These are phyloP conservation scores for Thomomys bottae DNA, from an alignment of 2,113 vertebrate species.

Conservation along the genomic window DNA sequence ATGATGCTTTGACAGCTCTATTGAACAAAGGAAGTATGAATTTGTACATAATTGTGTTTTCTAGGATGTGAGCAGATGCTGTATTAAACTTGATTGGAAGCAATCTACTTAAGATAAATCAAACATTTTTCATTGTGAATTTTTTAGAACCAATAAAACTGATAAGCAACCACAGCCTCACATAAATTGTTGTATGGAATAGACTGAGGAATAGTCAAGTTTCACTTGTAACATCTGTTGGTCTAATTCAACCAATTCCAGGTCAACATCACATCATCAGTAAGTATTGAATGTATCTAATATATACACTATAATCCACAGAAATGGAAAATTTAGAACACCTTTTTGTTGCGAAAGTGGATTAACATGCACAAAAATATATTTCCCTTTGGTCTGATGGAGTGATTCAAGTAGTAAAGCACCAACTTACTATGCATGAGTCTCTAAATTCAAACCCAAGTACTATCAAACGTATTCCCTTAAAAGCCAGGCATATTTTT, in stretches of 20 bases:
- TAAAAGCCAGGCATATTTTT: neutral
- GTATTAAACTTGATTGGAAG: neutral
- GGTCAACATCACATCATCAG: neutral
- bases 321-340: too few relatives aligned
- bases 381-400: too few relatives aligned
- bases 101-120: neutral
- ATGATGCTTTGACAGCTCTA: neutral
- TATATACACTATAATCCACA: neutral
- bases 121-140: neutral
- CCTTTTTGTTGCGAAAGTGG: neutral
- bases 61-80: neutral
- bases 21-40: slow-evolving; percentile 1
- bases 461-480: neutral
- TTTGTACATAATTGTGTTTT: slow-evolving; percentile 5
- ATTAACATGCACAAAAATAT: neutral
- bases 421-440: too few relatives aligned
- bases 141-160: slow-evolving; percentile 1
- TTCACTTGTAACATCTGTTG: neutral
- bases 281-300: neutral
- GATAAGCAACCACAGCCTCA: neutral
- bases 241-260: slow-evolving; percentile 9
- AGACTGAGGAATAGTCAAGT: neutral
- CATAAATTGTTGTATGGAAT: neutral
- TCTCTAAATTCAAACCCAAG: too few relatives aligned
- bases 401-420: too few relatives aligned